Percentiles rank a stretch among this genome's conserved stretches.
These are phyloP conservation scores for Chirona hameri DNA, from an alignment of 2,888 invertebrate genomes.

Conservation along the genomic window DNA sequence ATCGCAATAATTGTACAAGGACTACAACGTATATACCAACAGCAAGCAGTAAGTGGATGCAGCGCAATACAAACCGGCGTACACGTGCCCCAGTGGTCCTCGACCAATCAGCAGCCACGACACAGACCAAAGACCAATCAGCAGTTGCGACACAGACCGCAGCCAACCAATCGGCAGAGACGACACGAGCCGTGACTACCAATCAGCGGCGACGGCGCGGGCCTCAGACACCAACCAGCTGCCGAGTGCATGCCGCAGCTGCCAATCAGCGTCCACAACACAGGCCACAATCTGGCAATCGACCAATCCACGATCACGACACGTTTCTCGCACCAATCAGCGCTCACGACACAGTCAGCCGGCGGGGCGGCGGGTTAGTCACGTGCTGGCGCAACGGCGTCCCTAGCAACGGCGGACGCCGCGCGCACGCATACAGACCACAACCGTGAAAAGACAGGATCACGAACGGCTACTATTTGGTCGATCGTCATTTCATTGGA, in stretches of 20 bases:
- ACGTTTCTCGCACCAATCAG: too few relatives aligned
- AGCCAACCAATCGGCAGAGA: neutral
- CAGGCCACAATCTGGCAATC: too few relatives aligned
- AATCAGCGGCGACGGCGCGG: neutral
- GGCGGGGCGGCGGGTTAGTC: too few relatives aligned
- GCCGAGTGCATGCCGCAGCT: too few relatives aligned
- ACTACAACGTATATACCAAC: constrained; percentile 26
- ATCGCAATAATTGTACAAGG: constrained; percentile 12
- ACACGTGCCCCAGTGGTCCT: neutral
- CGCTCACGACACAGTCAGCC: too few relatives aligned
- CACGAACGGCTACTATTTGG: neutral
- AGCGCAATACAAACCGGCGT: neutral
- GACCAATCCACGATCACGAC: too few relatives aligned
- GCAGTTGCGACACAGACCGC: neutral
- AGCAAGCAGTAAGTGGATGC: constrained; percentile 3
- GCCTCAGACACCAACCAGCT: neutral
- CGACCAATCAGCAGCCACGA: neutral
- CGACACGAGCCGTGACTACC: neutral
- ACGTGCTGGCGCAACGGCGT: neutral
- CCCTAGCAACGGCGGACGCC: neutral
- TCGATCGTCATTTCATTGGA: constrained; percentile 2
- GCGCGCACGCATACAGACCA: neutral
- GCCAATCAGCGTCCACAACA: too few relatives aligned
- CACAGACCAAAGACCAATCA: neutral
- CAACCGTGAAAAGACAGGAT: neutral